Evolutionary conservation across 1,140 invertebrate genomes (phyloP).

Genomic region (Pteromalus puparum): DNA sequence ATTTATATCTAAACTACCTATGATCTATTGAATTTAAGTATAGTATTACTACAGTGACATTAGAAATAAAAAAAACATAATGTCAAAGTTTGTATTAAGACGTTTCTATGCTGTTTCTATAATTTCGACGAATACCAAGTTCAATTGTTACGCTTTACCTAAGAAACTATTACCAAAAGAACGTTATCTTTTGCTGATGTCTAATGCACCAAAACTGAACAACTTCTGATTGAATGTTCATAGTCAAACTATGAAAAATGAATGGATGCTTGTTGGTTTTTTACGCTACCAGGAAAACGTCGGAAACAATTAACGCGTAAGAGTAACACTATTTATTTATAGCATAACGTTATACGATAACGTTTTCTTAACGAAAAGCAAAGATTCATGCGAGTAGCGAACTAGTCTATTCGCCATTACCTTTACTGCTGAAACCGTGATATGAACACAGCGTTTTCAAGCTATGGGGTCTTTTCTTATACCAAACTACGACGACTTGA

Average conservation of each 20-base stretch:
- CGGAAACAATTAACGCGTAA: not conserved
- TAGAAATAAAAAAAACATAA: constrained; percentile 9
- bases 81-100: constrained; percentile 40
- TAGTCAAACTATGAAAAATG: constrained; percentile 15
- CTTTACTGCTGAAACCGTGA: constrained; percentile 41
- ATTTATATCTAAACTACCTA: constrained; percentile 36
- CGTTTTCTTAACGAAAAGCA: constrained; percentile 24
- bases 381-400: constrained; percentile 39
- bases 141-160: constrained; percentile 45
- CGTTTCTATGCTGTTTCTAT: constrained; percentile 34
- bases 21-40: constrained; percentile 16
- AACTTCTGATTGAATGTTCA: constrained; percentile 36
- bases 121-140: constrained; percentile 31
- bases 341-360: constrained; percentile 26
- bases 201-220: constrained; percentile 28
- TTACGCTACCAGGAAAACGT: constrained; percentile 11
- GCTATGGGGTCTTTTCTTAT: constrained; percentile 31
- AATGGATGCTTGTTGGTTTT: constrained; percentile 31
- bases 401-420: constrained; percentile 42
- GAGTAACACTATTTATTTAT: constrained; percentile 44
- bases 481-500: constrained; percentile 41
- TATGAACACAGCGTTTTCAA: constrained; percentile 21
- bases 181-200: constrained; percentile 41
- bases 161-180: constrained; percentile 51
- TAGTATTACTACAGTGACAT: constrained; percentile 3